Conservation (phyloP, 2,888 invertebrate genomes). For the Rhabditophanes sp. region DNA sequence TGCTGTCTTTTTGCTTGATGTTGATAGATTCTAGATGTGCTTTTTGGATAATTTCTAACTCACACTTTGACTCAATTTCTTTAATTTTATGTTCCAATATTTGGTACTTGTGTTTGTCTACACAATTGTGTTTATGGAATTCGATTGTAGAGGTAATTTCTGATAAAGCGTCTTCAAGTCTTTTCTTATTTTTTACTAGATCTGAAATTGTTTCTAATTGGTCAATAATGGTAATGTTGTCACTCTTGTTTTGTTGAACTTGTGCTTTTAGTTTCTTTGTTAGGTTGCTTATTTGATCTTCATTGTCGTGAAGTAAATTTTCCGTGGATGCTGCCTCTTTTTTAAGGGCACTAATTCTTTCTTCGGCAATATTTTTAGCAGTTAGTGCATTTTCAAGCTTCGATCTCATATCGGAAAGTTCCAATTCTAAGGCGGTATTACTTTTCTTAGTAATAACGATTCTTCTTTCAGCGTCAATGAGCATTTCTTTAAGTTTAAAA, state of each 20-base stretch:
- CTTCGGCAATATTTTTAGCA: slow-evolving; percentile 3
- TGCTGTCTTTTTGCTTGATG: slow-evolving; percentile 17
- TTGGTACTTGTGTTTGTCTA: slow-evolving; percentile 47
- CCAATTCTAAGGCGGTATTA: slow-evolving; percentile 67
- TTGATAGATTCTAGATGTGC: slow-evolving; percentile 55
- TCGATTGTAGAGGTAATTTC: slow-evolving; percentile 11
- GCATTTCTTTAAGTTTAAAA: slow-evolving; percentile 48
- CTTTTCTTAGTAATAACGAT: slow-evolving; percentile 69
- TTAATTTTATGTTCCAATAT: slow-evolving; percentile 64
- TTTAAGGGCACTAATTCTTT: slow-evolving; percentile 4
- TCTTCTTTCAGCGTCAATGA: slow-evolving; percentile 78
- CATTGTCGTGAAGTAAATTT: slow-evolving; percentile 15
- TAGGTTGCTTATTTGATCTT: slow-evolving; percentile 54
- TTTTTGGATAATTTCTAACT: slow-evolving; percentile 72
- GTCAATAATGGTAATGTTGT: slow-evolving; percentile 17
- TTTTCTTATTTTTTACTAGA: slow-evolving; percentile 14
- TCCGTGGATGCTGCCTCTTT: slow-evolving; percentile 2
- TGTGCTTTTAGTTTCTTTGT: slow-evolving; percentile 79
- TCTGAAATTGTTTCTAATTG: slow-evolving; percentile 23
- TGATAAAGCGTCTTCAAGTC: slow-evolving; percentile 13
- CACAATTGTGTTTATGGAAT: slow-evolving; percentile 48
- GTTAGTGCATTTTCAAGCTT: slow-evolving; percentile 49
- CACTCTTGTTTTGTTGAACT: slow-evolving; percentile 69
- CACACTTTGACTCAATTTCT: slow-evolving; percentile 75
- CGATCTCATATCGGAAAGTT: slow-evolving; percentile 64